Base-by-base conservation (phyloP, 2,888 invertebrate genomes). In the Imbricaverruca yamaguchii region DNA sequence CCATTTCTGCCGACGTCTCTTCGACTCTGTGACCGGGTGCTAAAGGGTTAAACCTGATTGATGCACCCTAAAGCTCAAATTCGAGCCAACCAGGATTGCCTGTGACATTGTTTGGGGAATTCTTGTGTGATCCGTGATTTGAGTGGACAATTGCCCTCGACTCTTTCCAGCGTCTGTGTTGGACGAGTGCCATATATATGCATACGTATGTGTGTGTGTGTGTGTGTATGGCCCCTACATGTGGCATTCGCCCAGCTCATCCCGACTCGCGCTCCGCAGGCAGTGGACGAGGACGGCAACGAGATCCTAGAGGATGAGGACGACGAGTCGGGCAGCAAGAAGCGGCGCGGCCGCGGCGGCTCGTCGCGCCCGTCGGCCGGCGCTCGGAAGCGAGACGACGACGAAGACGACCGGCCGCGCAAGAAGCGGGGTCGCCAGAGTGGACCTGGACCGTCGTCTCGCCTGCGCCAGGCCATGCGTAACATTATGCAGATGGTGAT, bases 281-380 rank as follows among this genome's bases (percentile, higher is more conserved):
- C 88, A 15, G 87, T 89, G 81, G 89, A 89, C 84, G 89, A 89
- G 82, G 89, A 83, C 80, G 83, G 83, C 23, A 82, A 82, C 74
- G 83, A 83, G 79, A 81, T 83, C 80, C 81, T 82, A 81, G 90
- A 90, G 53, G 91, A 91, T 85, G 74, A 74, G 55, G 74, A 74
- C 21, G 89, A 93, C 86, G 92, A 94, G 86, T 91, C 91, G 87
- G 90, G 92, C 83, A 91, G 93, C 86, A 88, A 90, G 81, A 84
- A 87, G 85, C 90, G 89, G 81, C 85, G 85, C 6, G 85, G 84
- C 67, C 65, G 84, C 6, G 84, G 84, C 21, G 82, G 84, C n/a
- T 8, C 39, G 4, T 23, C 65, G 12, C 69, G 69, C 39, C n/a
- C 69, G 15, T 82, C 83, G 2, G 74, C 55, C 77, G 77, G 23